Evolutionary conservation across 2,888 invertebrate genomes (phyloP), one percentile per base, ranked within the genome.

Genomic region (Parnassius orleans): DNA sequence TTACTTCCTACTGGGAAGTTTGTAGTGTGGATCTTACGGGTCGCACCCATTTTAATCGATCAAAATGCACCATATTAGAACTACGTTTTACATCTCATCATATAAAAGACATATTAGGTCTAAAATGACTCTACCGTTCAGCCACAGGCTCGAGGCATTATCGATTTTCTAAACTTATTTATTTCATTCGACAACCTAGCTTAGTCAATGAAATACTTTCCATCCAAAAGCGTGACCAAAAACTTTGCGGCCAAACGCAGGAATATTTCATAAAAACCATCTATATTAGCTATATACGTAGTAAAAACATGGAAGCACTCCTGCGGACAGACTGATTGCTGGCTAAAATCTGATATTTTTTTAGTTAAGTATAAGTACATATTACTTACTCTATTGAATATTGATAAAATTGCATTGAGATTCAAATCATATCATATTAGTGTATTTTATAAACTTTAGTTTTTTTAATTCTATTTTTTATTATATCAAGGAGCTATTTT

Each of bases 251-350:
- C 72, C 78, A 76, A 75, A 71, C 74, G 79, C 78, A 74, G 76
- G 78, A 79, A 77, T 75, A 77, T 66, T 63, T 77, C 78, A 77
- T 86, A 86, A 84, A 87, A 86, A 82, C 82, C 76, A 75, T 85
- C 47, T 80, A 87, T 83, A 86, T 85, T 84, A 83, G 81, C 79
- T 77, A 71, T 79, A 84, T 81, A 85, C 79, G 79, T 86, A 82
- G 82, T 89, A 89, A 86, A 90, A 90, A 89, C 84, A 83, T 90
- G 90, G 90, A 90, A 90, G 90, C 90, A 90, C 90, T 85, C 81
- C 84, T 80, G 85, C 89, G 90, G 90, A 90, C 90, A 90, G 89
- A 90, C 87, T 86, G 86, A 79, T 88, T 85, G 85, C 87, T 87
- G 87, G 80, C 79, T 86, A 79, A 76, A 76, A 76, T 78, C 78